Base-by-base conservation (phyloP, 2,888 invertebrate species). In the Hecatera dysodea region DNA sequence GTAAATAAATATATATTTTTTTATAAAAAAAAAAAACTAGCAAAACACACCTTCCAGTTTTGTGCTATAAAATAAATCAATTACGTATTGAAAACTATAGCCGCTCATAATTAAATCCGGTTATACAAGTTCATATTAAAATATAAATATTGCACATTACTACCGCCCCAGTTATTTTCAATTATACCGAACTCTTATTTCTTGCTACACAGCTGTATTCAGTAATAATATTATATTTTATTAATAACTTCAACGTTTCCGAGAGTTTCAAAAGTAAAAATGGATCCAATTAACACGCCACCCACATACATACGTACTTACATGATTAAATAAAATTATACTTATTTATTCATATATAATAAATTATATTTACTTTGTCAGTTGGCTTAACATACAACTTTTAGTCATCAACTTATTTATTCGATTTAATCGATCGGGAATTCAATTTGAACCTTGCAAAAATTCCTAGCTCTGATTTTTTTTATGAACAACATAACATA, bases 191-290 rank as follows among this genome's bases (percentile, higher is more conserved):
- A 24, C 8, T 15, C 50, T 17, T 19, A 44, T 50, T 44, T 17
- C 17, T 67, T 52, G 19, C 12, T 44, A 22, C 27, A 7, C 17
- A 59, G 8, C 8, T 33, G 33, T 50, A 7, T 57, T 69, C 15
- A 55, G 39, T 33, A 44, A 29, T 59, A 44, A 36, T 27, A 22
- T 44, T 22, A 53, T 59, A 61, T 69, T 69, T 29, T 42, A 50
- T 57, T 22, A 27, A 7, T 48, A 12, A 33, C 17, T 39, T n/a
- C 1, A 39, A 48, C 29, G 4, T 64, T 55, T 22, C 19, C n/a
- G 15, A 56, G 8, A 44, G 8, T 55, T 22, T 19, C n/a, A 15
- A 56, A 2, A 44, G 0, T 44, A 8, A 22, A 29, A 39, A 15
- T 1, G 39, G 22, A 17, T 60, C 15, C 22, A 46, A 53, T 66